Evolutionary conservation across 2,113 vertebrate genomes (phyloP), one percentile per base, ranked within the genome.

Genomic region (Paratilapia polleni): DNA sequence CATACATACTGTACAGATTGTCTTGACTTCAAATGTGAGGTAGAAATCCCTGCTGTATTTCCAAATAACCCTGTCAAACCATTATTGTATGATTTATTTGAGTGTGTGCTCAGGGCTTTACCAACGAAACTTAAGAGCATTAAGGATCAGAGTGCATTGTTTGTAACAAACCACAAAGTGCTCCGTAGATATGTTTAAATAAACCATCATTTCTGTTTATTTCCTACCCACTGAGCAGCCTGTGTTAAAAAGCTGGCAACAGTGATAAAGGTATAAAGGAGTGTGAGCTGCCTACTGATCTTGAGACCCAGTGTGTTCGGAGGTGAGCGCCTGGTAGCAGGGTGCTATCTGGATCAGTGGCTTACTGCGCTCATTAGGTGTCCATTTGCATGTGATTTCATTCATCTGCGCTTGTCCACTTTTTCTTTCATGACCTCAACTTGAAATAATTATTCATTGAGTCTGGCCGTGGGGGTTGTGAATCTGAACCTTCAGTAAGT

Each of bases 381-480:
- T 58, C 74, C 43, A 66, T 77, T 58, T 62, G 68, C 61, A 82
- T 84, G 61, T 80, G 26, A 80, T 87, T 84, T 52, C 54, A 89
- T 83, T 73, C 78, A 83, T 83, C 86, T 77, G 62, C 84, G 76
- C 64, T 38, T 19, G 34, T 58, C 64, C 66, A 64, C 59, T 82
- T 83, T 83, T 84, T 63, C 77, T 81, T 59, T 73, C 63, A 58
- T 84, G 88, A 89, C 68, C 78, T 77, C 20, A 73, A 31, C 76
- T 86, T 87, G 84, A 87, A 92, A 78, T 88, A 90, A 87, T 81
- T 77, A 54, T 56, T 87, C 78, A 77, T 76, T 75, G 85, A 83
- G 61, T 70, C 75, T 81, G 83, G 73, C 80, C 78, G 31, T 31
- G 54, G 19, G 19, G 84, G 83, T 64, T 86, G 73, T 70, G 79